phyloP scores from a whole-genome alignment of 2,888 invertebrate species.

The Cheilosia scutellata region DNA sequence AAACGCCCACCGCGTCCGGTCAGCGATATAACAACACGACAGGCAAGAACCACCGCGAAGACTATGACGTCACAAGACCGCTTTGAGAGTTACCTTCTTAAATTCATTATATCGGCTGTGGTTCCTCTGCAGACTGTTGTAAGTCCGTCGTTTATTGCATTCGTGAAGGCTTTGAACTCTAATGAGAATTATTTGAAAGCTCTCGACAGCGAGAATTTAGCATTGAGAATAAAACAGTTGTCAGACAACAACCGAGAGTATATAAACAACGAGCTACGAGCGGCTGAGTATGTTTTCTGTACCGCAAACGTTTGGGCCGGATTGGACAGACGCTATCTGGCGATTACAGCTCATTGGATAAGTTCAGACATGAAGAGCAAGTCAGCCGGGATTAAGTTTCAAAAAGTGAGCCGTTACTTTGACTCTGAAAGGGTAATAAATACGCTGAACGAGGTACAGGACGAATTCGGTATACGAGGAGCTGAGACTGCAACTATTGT shows the following conservation, averaged over 20 bases:
- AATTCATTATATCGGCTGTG: slow-evolving; percentile 37
- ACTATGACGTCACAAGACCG: neutral
- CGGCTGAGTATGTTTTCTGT: slow-evolving; percentile 6
- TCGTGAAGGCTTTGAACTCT: slow-evolving; percentile 12
- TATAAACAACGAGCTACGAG: neutral
- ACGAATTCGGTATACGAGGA: slow-evolving; percentile 1
- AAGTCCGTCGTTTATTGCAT: slow-evolving; percentile 20
- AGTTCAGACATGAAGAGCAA: neutral
- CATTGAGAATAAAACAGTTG: slow-evolving; percentile 5
- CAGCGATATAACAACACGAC: neutral
- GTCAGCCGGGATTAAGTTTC: slow-evolving; percentile 13
- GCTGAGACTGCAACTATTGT: neutral
- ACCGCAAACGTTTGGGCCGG: slow-evolving; percentile 20
- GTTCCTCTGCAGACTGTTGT: slow-evolving; percentile 27
- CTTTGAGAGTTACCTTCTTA: slow-evolving; percentile 22
- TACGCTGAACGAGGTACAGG: neutral
- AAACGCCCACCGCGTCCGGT: slow-evolving; percentile 11
- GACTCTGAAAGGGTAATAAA: neutral
- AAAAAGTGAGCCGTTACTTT: neutral
- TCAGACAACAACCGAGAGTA: neutral
- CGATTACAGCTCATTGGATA: slow-evolving; percentile 38
- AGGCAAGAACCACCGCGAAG: neutral
- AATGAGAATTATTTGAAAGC: slow-evolving; percentile 14
- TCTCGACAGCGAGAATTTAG: slow-evolving; percentile 18
- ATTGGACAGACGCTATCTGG: neutral